phyloP scores from a whole-genome alignment of 2,113 vertebrate genomes.

The Leucosticte australis region DNA sequence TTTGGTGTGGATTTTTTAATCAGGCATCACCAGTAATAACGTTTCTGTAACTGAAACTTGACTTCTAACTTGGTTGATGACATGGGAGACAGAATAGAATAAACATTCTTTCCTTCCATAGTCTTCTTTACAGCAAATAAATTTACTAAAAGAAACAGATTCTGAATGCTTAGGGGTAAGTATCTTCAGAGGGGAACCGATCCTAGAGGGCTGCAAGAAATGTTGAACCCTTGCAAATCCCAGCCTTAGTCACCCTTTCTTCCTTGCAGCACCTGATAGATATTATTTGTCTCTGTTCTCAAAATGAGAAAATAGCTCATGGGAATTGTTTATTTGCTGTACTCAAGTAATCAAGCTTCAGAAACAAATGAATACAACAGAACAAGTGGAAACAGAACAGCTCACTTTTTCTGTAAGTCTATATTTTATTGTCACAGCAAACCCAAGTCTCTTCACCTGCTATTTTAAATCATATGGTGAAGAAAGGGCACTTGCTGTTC shows the following conservation, averaged over 20 bases:
- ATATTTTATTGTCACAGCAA: background rate
- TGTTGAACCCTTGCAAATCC: background rate
- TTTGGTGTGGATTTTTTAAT: background rate
- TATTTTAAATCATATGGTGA: background rate
- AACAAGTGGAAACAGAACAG: background rate
- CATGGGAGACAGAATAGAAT: background rate
- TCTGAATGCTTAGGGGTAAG: background rate
- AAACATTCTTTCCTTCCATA: background rate
- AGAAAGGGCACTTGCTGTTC: background rate
- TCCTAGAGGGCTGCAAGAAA: background rate
- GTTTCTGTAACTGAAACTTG: background rate
- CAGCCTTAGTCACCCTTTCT: background rate
- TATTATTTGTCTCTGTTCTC: background rate
- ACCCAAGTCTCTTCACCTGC: background rate
- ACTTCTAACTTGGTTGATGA: background rate
- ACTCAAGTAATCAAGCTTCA: background rate
- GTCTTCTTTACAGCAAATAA: background rate
- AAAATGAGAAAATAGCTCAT: constrained; percentile 30
- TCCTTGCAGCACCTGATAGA: background rate
- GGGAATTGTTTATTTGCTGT: constrained; percentile 10
- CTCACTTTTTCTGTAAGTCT: background rate
- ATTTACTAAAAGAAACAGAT: background rate
- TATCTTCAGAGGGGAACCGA: background rate
- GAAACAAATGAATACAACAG: constrained; percentile 14
- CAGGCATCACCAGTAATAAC: background rate